A percentile compares a stretch with the other conserved stretches of the same genome.
Conservation (phyloP, 2,888 invertebrate species). For the Trilocha varians region DNA sequence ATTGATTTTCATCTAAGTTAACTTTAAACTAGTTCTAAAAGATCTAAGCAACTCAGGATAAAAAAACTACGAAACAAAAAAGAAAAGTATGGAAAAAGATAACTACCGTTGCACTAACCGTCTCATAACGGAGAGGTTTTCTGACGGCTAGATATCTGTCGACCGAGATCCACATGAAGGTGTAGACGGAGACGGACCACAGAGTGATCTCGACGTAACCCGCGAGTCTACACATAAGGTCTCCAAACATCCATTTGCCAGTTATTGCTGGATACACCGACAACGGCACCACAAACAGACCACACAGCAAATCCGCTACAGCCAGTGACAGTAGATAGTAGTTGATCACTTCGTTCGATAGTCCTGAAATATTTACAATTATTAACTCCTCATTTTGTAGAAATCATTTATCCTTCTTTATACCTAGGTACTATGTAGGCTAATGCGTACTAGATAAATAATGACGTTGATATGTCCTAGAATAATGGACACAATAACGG, state of each 20-base stretch:
- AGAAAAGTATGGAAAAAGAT: conserved; percentile 36
- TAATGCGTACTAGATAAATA: too few relatives aligned
- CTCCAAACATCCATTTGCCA: conserved; percentile 84
- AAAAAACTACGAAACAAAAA: conserved; percentile 1
- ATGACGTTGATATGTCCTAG: too few relatives aligned
- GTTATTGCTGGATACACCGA: conserved; percentile 91
- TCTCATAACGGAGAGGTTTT: conserved; percentile 94
- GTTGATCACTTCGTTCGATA: conserved; percentile 94
- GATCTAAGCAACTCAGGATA: background rate
- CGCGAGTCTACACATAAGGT: conserved; percentile 90
- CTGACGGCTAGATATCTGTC: conserved; percentile 95
- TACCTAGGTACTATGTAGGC: too few relatives aligned
- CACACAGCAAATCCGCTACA: conserved; percentile 93
- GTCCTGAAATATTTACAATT: conserved; percentile 84
- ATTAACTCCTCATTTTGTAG: too few relatives aligned
- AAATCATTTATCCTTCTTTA: too few relatives aligned
- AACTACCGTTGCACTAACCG: conserved; percentile 78
- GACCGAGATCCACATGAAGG: conserved; percentile 98
- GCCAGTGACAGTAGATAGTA: conserved; percentile 95
- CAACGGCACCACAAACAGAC: conserved; percentile 92
- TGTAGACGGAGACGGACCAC: conserved; percentile 95
- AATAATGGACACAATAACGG: too few relatives aligned
- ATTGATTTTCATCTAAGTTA: background rate
- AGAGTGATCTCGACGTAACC: conserved; percentile 96
- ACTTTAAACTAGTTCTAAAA: background rate